Evolutionary conservation across 2,113 vertebrate genomes (phyloP), one percentile per base, ranked within the genome.

Genomic region (Pagrus major): DNA sequence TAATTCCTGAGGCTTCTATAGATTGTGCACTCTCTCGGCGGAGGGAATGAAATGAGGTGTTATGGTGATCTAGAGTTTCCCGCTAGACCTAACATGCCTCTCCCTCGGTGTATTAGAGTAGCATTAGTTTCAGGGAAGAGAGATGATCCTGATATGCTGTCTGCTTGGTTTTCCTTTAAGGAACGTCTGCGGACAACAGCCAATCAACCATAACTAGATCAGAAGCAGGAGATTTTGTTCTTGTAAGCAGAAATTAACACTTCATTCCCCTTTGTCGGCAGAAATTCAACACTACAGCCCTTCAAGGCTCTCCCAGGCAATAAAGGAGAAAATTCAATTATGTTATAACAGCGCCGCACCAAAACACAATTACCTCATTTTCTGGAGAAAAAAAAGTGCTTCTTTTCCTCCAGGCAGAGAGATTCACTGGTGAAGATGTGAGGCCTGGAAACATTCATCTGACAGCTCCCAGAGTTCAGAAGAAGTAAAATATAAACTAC

Each of bases 201-300:
- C 88, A 94, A 91, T 95, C 93, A 92, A 93, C 89, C 70, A 71
- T 96, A 96, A 96, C 91, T 82, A 85, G 90, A 95, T 96, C 91
- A 95, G 49, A 83, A 85, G 89, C 88, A 87, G 88, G 86, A 87
- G 85, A 89, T 94, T 95, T 94, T 95, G 81, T 93, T 94, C 92
- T 95, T 95, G 94, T 96, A 95, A 96, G 95, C 94, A 94, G 93
- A 95, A 96, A 94, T 96, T 92, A 96, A 95, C 94, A 95, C 94
- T 94, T 95, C 90, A 94, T 95, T 96, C 86, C 92, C 93, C 93
- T 95, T 93, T 88, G 94, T 96, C 94, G 74, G 94, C 95, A 96
- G 95, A 95, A 95, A 96, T 95, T 94, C 88, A 93, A 95, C 92
- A 94, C 94, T 88, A 31, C 71, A 49, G 74, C 85, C 84, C 77